Percentiles rank a stretch among this genome's conserved stretches.
These are phyloP conservation scores for Diabrotica balteata DNA, from an alignment of 2,888 invertebrate species.

Conservation along the genomic window DNA sequence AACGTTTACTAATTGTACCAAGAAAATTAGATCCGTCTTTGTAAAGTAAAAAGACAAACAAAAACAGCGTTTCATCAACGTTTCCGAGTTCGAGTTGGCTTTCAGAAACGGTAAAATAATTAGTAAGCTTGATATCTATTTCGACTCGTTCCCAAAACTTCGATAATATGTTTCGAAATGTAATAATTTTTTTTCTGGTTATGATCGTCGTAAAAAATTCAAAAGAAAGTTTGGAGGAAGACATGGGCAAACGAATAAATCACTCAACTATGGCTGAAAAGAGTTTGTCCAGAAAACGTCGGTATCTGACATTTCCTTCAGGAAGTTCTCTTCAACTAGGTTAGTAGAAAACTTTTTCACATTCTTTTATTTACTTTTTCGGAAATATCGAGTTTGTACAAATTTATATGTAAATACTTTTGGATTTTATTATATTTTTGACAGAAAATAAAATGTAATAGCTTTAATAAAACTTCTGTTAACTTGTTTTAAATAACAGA, in stretches of 20 bases:
- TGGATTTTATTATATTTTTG: too few species aligned
- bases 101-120: conserved; percentile 38
- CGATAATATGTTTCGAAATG: conserved; percentile 12
- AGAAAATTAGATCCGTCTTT: conserved; percentile 6
- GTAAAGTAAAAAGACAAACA: conserved; percentile 32
- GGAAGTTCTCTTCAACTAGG: conserved; percentile 58
- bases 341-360: conserved; percentile 43
- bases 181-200: conserved; percentile 31
- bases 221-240: conserved; percentile 42
- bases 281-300: conserved; percentile 42
- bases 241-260: conserved; percentile 40
- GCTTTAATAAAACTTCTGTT: too few species aligned
- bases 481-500: too few species aligned
- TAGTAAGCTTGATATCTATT: conserved; percentile 18
- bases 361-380: conserved; percentile 20
- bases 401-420: background rate
- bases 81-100: conserved; percentile 21
- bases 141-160: background rate
- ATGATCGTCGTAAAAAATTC: conserved; percentile 32
- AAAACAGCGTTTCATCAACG: background rate
- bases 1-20: conserved; percentile 30
- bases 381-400: background rate
- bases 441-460: too few species aligned
- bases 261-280: conserved; percentile 37
- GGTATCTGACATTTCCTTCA: conserved; percentile 47